Conservation (phyloP, 2,888 invertebrate genomes). For the Sphinx pinastri region DNA sequence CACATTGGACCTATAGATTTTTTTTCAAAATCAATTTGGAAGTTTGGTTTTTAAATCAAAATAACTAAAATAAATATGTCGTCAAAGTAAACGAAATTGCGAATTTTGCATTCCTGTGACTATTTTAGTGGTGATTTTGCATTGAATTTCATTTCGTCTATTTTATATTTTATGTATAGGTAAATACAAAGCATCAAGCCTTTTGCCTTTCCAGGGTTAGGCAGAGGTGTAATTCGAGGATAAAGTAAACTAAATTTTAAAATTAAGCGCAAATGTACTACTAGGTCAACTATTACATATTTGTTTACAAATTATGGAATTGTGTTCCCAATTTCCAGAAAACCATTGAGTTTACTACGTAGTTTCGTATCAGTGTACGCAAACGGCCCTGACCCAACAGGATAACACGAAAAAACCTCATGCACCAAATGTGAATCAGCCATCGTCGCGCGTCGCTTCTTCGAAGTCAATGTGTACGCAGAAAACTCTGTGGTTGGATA, state of each 20-base stretch:
- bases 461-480: conserved; percentile 19
- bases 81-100: no score
- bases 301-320: not conserved
- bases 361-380: not conserved
- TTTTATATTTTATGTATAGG: not conserved
- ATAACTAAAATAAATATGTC: no score
- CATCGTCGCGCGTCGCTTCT: not conserved
- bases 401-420: conserved; percentile 25
- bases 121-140: not conserved
- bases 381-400: conserved; percentile 18
- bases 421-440: conserved; percentile 25
- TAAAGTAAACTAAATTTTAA: no score
- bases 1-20: no score
- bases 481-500: conserved; percentile 11
- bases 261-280: no score
- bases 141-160: not conserved
- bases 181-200: no score
- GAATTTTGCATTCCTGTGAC: no score
- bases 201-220: no score
- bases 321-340: not conserved
- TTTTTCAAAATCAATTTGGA: no score
- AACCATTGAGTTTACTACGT: not conserved
- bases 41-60: no score
- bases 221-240: no score
- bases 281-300: no score